Evolutionary conservation across 2,797 vertebrate genomes (phyloP), one percentile per base, ranked within the genome.

Genomic region (Meda fulgida): DNA sequence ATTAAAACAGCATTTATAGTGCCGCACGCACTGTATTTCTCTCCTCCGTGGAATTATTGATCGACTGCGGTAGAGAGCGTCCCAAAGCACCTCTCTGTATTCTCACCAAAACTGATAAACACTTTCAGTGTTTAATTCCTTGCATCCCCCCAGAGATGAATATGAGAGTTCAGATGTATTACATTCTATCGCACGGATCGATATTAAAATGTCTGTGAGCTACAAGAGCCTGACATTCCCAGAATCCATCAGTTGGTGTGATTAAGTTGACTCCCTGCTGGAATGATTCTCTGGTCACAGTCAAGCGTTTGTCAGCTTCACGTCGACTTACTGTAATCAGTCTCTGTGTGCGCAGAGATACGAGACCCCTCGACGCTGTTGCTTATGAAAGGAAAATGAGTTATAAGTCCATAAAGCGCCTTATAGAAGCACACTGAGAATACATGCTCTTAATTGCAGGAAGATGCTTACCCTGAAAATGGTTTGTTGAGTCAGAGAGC

Each of bases 111-210:
- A 73, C 83, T 81, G 81, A 87, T 87, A 75, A 84, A 87, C 86
- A 75, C 70, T 87, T 86, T 87, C 87, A 85, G 71, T 84, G n/a
- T 78, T 92, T 91, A 84, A 80, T 91, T 90, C 87, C 89, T 87
- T 60, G 87, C 92, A 94, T 93, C 89, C 91, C 46, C 88, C 91
- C 87, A 89, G 90, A 92, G 92, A 95, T 94, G 92, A 93, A 94
- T 94, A 89, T 88, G 65, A 71, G 87, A 83, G 89, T 90, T 90
- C 89, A 87, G 83, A 86, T 89, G 92, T 92, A 94, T 94, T 94
- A 90, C 94, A 94, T 87, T 92, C 84, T 93, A 92, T 92, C 90
- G 92, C 91, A 90, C 89, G 88, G 88, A 89, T 92, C 89, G 90
- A 91, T 90, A 92, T 95, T 93, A 93, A 94, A 94, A 92, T 89